phyloP scores from a whole-genome alignment of 2,888 invertebrate genomes.

The Heliothis peltigera region DNA sequence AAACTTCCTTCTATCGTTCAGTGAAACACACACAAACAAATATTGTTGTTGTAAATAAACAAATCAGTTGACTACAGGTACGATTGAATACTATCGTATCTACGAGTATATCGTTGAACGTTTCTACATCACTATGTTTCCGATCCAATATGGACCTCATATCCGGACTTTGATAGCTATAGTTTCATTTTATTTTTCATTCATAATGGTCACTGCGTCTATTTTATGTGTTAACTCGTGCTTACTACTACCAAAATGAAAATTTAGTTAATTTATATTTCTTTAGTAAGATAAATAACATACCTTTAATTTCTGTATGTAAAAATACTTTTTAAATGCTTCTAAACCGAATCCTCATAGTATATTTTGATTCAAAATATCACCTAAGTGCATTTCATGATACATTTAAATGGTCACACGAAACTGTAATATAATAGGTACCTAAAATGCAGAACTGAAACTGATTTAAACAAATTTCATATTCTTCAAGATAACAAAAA shows the following conservation, averaged over 20 bases:
- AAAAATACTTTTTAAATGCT: too few relatives aligned
- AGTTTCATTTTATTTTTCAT: conserved; percentile 38
- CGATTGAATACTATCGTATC: conserved; percentile 23
- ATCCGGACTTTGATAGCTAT: conserved; percentile 38
- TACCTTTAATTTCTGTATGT: not conserved
- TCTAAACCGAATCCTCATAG: too few relatives aligned
- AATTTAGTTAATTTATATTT: conserved; percentile 15
- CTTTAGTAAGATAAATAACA: not conserved
- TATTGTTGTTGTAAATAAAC: conserved; percentile 1
- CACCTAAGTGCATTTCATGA: too few relatives aligned
- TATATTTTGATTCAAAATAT: too few relatives aligned
- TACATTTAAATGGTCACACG: too few relatives aligned
- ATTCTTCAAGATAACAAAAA: too few relatives aligned
- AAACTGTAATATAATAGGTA: too few relatives aligned
- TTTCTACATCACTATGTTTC: conserved; percentile 12
- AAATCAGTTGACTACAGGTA: conserved; percentile 1
- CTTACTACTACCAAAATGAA: conserved; percentile 1
- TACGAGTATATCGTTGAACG: conserved; percentile 7
- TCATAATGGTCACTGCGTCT: conserved; percentile 10
- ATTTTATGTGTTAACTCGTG: not conserved
- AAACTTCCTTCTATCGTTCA: not conserved
- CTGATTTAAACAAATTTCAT: too few relatives aligned
- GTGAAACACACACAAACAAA: not conserved
- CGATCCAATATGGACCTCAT: conserved; percentile 36
- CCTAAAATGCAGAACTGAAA: too few relatives aligned